Conservation (phyloP, 2,888 invertebrate genomes). For the Oscheius myriophilus region DNA sequence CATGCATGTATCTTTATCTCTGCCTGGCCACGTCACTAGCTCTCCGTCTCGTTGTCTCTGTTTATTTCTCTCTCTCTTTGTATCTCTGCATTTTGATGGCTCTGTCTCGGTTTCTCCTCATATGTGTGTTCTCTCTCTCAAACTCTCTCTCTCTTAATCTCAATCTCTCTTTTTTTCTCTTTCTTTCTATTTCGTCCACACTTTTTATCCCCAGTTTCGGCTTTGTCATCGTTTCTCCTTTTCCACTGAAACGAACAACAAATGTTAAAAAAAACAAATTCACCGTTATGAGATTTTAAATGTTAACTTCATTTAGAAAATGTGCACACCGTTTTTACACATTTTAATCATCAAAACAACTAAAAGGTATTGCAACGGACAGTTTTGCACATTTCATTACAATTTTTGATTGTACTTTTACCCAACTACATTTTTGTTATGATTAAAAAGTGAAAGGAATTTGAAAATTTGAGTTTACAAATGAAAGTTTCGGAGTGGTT, state of each 20-base stretch:
- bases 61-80: not conserved
- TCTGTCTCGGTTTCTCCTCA: not conserved
- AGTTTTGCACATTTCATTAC: too few species aligned
- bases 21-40: not conserved
- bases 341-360: too few species aligned
- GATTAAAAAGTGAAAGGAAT: too few species aligned
- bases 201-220: not conserved
- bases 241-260: not conserved
- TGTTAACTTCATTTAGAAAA: too few species aligned
- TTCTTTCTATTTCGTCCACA: not conserved
- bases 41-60: not conserved
- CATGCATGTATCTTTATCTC: not conserved
- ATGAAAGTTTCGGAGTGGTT: too few species aligned
- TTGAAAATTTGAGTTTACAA: too few species aligned
- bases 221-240: not conserved
- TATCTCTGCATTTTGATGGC: not conserved
- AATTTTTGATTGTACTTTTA: too few species aligned
- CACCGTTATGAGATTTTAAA: too few species aligned
- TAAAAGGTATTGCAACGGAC: too few species aligned
- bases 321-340: too few species aligned
- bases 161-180: not conserved
- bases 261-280: too few species aligned
- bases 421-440: too few species aligned
- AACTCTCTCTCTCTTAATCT: not conserved
- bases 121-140: not conserved